Evolutionary conservation across 2,888 invertebrate genomes (phyloP).

Genomic region (Trypoxylon attenuatum): DNA sequence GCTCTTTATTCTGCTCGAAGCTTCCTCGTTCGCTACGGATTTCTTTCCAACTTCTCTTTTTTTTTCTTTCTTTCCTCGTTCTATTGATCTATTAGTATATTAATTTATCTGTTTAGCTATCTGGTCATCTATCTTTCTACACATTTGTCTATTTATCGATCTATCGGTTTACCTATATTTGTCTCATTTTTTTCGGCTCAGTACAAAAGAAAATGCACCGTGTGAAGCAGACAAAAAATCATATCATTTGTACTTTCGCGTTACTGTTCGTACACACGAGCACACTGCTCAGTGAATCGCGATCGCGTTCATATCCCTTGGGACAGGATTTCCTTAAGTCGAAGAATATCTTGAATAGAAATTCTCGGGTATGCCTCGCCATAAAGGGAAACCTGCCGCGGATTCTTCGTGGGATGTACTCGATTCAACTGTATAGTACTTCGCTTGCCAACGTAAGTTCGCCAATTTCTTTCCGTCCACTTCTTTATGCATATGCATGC

Average conservation of each 20-base stretch:
- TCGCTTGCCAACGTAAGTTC: background rate
- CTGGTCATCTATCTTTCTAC: no score
- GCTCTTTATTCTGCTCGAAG: no score
- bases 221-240: no score
- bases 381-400: background rate
- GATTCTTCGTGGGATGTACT: constrained; percentile 12
- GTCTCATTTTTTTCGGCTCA: no score
- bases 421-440: constrained; percentile 12
- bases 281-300: constrained; percentile 9
- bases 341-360: constrained; percentile 20
- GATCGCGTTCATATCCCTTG: constrained; percentile 8
- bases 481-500: constrained; percentile 18
- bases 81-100: no score
- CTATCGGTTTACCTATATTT: no score
- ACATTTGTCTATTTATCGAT: no score
- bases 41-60: constrained; percentile 32
- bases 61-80: no score
- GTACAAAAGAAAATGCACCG: no score
- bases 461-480: constrained; percentile 3
- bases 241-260: background rate
- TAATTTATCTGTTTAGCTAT: no score
- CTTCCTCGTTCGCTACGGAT: constrained; percentile 35
- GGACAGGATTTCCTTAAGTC: constrained; percentile 23
- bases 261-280: constrained; percentile 27
- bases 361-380: constrained; percentile 4